Conservation (phyloP, 1,140 invertebrate species). For the Caenorhabditis briggsae region DNA sequence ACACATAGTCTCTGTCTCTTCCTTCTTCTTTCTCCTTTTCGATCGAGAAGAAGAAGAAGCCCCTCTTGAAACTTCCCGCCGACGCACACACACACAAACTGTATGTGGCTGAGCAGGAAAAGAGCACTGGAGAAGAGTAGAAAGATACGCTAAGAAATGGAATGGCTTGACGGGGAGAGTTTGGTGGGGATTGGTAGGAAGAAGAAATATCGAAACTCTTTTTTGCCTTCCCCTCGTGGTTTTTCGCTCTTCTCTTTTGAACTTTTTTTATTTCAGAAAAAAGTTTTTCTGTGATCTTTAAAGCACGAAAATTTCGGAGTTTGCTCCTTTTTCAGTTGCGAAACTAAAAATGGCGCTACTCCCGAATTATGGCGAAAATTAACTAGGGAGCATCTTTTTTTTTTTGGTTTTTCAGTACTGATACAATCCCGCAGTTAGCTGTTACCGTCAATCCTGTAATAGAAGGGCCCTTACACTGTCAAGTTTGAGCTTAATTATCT, state of each 20-base stretch:
- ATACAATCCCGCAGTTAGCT: no score
- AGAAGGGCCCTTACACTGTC: no score
- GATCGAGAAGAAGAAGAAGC: slow-evolving; percentile 14
- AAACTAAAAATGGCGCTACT: neutral
- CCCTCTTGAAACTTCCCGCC: slow-evolving; percentile 55
- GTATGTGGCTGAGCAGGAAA: neutral
- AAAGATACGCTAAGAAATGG: slow-evolving; percentile 1
- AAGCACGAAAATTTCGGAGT: no score
- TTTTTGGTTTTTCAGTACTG: no score
- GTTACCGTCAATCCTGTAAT: no score
- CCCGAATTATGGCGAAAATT: no score
- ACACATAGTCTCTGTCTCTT: neutral
- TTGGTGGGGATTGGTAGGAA: no score
- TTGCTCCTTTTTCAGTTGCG: no score
- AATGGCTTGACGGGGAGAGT: slow-evolving; percentile 37
- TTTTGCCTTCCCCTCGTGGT: neutral
- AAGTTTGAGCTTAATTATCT: no score
- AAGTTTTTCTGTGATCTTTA: neutral
- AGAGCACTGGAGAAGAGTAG: neutral
- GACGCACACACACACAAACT: slow-evolving; percentile 54
- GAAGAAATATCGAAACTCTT: neutral
- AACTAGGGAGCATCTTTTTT: no score
- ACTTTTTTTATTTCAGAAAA: neutral
- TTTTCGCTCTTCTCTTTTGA: neutral
- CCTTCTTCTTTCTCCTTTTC: neutral